A percentile compares a stretch with the other conserved stretches of the same genome.
phyloP scores from a whole-genome alignment of 2,888 invertebrate genomes.

The Geophilus truncorum region DNA sequence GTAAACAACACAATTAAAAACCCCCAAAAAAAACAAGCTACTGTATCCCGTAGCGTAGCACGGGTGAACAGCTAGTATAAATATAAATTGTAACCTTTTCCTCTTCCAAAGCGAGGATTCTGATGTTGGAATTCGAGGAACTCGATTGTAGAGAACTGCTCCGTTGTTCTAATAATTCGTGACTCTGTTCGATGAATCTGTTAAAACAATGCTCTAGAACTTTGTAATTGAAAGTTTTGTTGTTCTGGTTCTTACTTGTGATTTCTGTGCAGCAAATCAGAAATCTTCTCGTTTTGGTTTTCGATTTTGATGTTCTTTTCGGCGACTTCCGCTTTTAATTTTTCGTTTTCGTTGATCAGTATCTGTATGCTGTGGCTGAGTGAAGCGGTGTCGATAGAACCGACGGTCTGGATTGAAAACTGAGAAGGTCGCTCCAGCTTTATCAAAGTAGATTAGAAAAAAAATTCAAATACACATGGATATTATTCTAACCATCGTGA shows the following conservation, averaged over 20 bases:
- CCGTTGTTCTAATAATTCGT: conserved; percentile 33
- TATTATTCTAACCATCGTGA: no score
- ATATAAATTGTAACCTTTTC: conserved; percentile 30
- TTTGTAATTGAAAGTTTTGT: no score
- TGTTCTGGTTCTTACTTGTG: conserved; percentile 27
- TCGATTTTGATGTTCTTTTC: conserved; percentile 39
- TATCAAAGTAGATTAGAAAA: neutral
- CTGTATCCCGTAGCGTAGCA: no score
- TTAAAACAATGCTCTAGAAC: neutral
- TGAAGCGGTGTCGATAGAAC: conserved; percentile 37
- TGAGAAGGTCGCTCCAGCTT: neutral
- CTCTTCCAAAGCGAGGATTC: conserved; percentile 22
- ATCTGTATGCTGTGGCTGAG: conserved; percentile 39
- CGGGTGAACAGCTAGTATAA: no score
- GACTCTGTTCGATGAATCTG: conserved; percentile 35
- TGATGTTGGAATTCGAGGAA: neutral
- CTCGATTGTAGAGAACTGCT: conserved; percentile 21
- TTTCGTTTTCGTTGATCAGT: conserved; percentile 39
- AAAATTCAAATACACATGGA: neutral
- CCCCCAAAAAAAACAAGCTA: no score
- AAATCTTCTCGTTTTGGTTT: conserved; percentile 39
- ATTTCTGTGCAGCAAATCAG: conserved; percentile 39
- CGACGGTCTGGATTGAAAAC: neutral
- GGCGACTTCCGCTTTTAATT: conserved; percentile 38
- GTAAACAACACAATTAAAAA: no score